These are phyloP conservation scores for Aphodius granarius DNA, from an alignment of 2,888 invertebrate genomes.

Conservation along the genomic window DNA sequence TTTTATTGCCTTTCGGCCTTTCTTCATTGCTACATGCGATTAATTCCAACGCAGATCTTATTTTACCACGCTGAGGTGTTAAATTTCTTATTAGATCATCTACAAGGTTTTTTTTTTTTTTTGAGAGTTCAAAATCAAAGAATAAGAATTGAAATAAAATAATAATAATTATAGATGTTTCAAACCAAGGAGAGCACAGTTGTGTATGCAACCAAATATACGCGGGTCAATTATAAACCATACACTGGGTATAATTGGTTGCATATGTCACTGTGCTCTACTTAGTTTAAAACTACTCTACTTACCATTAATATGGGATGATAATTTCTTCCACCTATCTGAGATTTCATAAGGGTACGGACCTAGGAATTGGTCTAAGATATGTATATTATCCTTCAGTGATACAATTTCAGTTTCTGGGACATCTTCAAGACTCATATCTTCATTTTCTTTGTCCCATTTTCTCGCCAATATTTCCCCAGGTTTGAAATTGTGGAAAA, in stretches of 20 bases:
- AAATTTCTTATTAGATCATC: conserved; percentile 62
- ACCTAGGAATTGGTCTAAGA: conserved; percentile 79
- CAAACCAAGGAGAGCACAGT: too few species aligned
- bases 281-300: conserved; percentile 1
- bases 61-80: conserved; percentile 72
- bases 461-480: conserved; percentile 83
- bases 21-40: conserved; percentile 71
- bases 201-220: too few species aligned
- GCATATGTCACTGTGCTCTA: too few species aligned
- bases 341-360: conserved; percentile 90
- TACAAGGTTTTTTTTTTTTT: conserved; percentile 36
- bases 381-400: conserved; percentile 68
- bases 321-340: conserved; percentile 82
- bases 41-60: conserved; percentile 81
- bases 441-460: conserved; percentile 82
- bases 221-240: too few species aligned
- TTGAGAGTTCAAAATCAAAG: not conserved
- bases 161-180: not conserved
- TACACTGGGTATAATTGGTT: too few species aligned
- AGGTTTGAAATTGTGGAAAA: conserved; percentile 77
- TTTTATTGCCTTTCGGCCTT: conserved; percentile 62
- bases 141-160: conserved; percentile 6
- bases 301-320: conserved; percentile 67
- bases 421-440: conserved; percentile 67
- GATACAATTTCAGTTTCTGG: conserved; percentile 66